Percentiles rank a stretch among this genome's conserved stretches.
Conservation (phyloP, 2,797 vertebrate genomes). For the Tolypeutes matacus region DNA sequence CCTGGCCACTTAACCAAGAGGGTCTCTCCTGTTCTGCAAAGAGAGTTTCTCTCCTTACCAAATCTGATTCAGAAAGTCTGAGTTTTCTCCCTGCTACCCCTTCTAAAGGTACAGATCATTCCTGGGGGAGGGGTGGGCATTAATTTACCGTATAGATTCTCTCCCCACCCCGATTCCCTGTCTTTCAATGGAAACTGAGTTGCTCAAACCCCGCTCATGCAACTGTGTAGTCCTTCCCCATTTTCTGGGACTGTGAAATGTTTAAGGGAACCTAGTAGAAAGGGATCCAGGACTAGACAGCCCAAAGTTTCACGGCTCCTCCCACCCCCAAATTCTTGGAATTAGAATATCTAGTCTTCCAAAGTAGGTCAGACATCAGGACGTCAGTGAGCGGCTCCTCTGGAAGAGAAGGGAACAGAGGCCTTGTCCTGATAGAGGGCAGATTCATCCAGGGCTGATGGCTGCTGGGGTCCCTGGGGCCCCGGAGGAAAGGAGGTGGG, state of each 20-base stretch:
- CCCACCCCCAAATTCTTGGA: slow-evolving; percentile 80
- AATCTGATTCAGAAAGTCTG: background rate
- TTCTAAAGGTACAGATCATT: slow-evolving; percentile 31
- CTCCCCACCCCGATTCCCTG: background rate
- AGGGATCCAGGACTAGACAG: slow-evolving; percentile 62
- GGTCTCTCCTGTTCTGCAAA: slow-evolving; percentile 20
- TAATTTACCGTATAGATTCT: background rate
- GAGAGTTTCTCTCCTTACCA: slow-evolving; percentile 9
- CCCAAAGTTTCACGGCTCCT: slow-evolving; percentile 73
- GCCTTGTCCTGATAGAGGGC: slow-evolving; percentile 76
- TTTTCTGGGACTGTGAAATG: slow-evolving; percentile 51
- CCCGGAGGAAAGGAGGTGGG: background rate
- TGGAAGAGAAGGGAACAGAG: slow-evolving; percentile 72
- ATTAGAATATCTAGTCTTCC: slow-evolving; percentile 78
- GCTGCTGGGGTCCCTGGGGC: slow-evolving; percentile 50
- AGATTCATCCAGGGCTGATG: slow-evolving; percentile 50
- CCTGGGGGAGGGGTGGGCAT: background rate
- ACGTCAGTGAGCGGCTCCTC: slow-evolving; percentile 69
- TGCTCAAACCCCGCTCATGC: background rate
- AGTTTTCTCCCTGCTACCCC: background rate
- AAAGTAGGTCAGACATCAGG: slow-evolving; percentile 84
- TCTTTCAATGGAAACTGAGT: slow-evolving; percentile 45
- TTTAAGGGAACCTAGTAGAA: slow-evolving; percentile 64
- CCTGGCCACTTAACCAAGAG: background rate
- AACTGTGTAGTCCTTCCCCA: slow-evolving; percentile 5